Conservation (phyloP, 2,797 vertebrate genomes). For the Bryconaethiops microstoma region DNA sequence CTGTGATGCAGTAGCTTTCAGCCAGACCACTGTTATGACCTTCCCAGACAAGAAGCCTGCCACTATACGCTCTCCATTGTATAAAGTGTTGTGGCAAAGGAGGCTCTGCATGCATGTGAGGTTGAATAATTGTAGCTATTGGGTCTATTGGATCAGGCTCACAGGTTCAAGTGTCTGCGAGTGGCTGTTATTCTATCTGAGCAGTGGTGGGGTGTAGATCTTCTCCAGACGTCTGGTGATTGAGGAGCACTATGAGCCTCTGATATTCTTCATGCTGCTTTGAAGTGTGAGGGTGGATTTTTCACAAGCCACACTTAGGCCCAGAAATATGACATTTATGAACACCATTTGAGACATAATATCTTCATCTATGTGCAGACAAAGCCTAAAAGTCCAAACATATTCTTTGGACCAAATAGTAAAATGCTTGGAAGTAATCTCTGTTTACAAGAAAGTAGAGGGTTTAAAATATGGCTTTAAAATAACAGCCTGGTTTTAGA, state of each 20-base stretch:
- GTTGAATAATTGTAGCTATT: slow-evolving; percentile 46
- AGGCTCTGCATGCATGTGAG: slow-evolving; percentile 37
- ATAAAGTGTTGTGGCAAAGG: slow-evolving; percentile 30
- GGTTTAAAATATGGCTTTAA: background rate
- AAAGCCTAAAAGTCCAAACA: background rate
- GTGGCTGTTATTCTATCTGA: slow-evolving; percentile 49
- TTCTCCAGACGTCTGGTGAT: slow-evolving; percentile 37
- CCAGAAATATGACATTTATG: slow-evolving; percentile 11
- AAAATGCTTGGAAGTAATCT: background rate
- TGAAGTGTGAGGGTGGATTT: slow-evolving; percentile 44
- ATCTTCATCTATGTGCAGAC: slow-evolving; percentile 27
- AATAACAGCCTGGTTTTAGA: background rate
- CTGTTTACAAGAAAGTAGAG: background rate
- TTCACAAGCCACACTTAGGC: slow-evolving; percentile 39
- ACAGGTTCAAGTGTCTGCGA: slow-evolving; percentile 27
- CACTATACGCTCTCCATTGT: slow-evolving; percentile 29
- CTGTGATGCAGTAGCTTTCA: slow-evolving; percentile 4
- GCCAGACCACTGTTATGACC: slow-evolving; percentile 34
- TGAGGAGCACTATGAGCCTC: slow-evolving; percentile 19
- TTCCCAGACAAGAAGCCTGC: slow-evolving; percentile 31
- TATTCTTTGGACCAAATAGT: background rate
- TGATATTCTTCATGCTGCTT: slow-evolving; percentile 42
- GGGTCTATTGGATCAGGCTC: slow-evolving; percentile 27
- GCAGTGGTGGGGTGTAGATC: slow-evolving; percentile 9
- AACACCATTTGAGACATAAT: slow-evolving; percentile 4